Evolutionary conservation across 1,140 invertebrate genomes (phyloP).

Genomic region (Zaprionus davidi): DNA sequence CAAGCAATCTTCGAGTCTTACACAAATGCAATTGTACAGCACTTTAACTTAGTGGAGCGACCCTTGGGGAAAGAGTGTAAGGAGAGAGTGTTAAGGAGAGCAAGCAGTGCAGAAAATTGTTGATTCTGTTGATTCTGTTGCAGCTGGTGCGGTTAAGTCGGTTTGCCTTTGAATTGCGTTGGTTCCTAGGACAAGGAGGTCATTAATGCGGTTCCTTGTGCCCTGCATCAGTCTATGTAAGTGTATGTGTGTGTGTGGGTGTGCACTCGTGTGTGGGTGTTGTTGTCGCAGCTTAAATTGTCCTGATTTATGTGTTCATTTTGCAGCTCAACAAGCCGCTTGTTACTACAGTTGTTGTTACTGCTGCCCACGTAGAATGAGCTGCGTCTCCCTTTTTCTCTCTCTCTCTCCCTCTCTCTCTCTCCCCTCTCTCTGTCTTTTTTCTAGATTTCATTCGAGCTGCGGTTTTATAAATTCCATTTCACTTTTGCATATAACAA

Average conservation of each 20-base stretch:
- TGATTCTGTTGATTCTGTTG: constrained; percentile 4
- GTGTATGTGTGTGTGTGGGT: neutral
- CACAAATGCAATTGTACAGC: neutral
- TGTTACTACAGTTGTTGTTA: constrained; percentile 3
- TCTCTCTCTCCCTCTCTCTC: too few relatives aligned
- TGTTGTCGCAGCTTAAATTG: constrained; percentile 15
- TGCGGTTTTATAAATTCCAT: constrained; percentile 33
- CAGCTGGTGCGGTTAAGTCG: neutral
- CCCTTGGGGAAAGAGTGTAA: neutral
- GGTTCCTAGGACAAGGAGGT: neutral
- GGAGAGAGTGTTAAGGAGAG: too few relatives aligned
- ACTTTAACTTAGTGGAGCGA: neutral
- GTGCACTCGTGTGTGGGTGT: constrained; percentile 6
- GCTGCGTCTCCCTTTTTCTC: neutral
- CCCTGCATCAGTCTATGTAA: neutral
- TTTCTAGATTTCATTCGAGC: constrained; percentile 26
- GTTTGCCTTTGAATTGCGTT: neutral
- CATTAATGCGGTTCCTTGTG: neutral
- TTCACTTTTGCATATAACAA: constrained; percentile 9
- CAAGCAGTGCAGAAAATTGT: neutral
- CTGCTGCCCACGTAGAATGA: neutral
- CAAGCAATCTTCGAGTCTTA: neutral
- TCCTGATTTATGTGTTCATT: constrained; percentile 39
- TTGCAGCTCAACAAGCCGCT: constrained; percentile 17
- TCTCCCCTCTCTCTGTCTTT: neutral